Evolutionary conservation across 2,113 vertebrate species (phyloP), one percentile per base, ranked within the genome.

Genomic region (Sceloporus undulatus): DNA sequence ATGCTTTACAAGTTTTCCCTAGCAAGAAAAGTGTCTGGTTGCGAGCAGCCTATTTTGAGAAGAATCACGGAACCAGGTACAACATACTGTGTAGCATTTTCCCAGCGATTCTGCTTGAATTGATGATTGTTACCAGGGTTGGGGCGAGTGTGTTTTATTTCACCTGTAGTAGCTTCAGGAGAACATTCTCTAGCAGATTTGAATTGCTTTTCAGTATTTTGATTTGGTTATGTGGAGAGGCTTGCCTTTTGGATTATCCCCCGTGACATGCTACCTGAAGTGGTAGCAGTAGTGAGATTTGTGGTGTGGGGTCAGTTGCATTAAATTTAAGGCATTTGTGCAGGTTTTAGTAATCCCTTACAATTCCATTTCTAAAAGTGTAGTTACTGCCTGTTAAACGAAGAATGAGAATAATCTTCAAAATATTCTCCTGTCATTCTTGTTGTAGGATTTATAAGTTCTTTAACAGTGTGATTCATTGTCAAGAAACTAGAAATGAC

Each of bases 1-100:
- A 99, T 0, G 98, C 99, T 79, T 95, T 99, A 73, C 99, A 99
- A 93, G 98, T 99, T 40, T 99, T 99, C 90, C 99, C 99, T 0
- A 99, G 99, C 96, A 99, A 99, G 95, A 99, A 99, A 95, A 99
- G 99, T 0, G 99, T 99, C 85, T 99, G 99, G 99, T 96, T 99
- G 52, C 94, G 99, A 90, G 99, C 99, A 0, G 99, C 99, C 0
- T 99, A 99, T 96, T 99, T 99, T 68, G 99, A 99, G 87, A 99
- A 99, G 95, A 99, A 98, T 94, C 97, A 99, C 0, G 99, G 99
- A 14, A 99, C 99, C 23, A 98, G 99, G 99, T 99, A 88, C 0
- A 19, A n/a, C 29, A 42, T 34, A 42, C 27, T 16, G 21, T 34
- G 13, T 34, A 13, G 56, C 13, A 0, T 78, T 2, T 78, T 1